These are phyloP conservation scores for Hydropotes inermis DNA, from an alignment of 2,113 vertebrate genomes.

Conservation along the genomic window DNA sequence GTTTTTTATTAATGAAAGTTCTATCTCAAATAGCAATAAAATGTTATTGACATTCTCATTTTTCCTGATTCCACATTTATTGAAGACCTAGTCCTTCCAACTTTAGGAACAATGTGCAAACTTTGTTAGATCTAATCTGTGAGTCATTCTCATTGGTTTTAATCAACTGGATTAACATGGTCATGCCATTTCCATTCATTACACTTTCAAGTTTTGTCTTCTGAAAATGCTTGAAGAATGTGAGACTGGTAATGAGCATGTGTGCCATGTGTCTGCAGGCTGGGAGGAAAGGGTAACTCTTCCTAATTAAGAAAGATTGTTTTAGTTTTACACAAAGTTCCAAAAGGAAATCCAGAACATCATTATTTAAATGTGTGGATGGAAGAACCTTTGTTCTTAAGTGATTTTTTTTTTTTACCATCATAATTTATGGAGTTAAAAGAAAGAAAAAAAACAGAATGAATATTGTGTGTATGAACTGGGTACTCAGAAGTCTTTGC, in stretches of 20 bases:
- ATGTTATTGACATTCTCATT: not conserved
- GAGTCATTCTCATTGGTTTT: not conserved
- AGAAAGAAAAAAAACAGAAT: not conserved
- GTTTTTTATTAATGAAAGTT: not conserved
- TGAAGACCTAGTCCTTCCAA: not conserved
- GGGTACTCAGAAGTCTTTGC: not conserved
- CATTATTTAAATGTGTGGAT: slow-evolving; percentile 11
- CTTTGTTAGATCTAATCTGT: not conserved
- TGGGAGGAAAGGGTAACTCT: not conserved
- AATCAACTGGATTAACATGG: not conserved
- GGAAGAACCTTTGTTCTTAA: not conserved
- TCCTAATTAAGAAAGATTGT: slow-evolving; percentile 38
- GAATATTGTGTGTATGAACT: not conserved
- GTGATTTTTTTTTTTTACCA: not conserved
- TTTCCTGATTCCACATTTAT: not conserved
- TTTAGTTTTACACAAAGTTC: slow-evolving; percentile 17
- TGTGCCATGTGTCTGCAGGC: not conserved
- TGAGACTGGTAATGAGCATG: not conserved
- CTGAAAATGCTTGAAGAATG: slow-evolving; percentile 25
- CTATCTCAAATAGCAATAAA: not conserved
- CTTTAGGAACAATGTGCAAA: not conserved
- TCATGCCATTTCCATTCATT: slow-evolving; percentile 16
- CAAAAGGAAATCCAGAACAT: slow-evolving; percentile 30
- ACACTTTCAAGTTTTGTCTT: not conserved
- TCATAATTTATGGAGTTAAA: not conserved